These are phyloP conservation scores for Sander vitreus DNA, from an alignment of 2,113 vertebrate species.

Conservation along the genomic window DNA sequence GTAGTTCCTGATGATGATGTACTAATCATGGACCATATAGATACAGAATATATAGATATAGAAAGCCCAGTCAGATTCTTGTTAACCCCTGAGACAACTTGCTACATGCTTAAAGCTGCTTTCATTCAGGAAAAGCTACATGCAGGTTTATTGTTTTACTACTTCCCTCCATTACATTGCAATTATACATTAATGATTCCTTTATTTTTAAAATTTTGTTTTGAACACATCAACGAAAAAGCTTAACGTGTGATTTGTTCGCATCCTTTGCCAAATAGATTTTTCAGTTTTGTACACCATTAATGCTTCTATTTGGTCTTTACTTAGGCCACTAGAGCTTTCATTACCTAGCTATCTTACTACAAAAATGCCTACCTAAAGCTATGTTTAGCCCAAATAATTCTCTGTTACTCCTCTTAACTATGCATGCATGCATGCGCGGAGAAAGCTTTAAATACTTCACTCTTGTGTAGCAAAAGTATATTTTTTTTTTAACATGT, in stretches of 20 bases:
- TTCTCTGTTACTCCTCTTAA: not conserved
- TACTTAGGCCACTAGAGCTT: not conserved
- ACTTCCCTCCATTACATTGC: not conserved
- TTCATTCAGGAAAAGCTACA: not conserved
- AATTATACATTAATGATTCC: not conserved
- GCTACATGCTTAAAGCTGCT: not conserved
- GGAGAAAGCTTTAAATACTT: not conserved
- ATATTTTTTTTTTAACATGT: not conserved
- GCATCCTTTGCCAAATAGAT: not conserved
- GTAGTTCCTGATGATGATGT: not conserved
- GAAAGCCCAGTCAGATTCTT: slow-evolving; percentile 3
- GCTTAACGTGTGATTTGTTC: not conserved
- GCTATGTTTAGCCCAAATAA: not conserved
- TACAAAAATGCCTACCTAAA: not conserved
- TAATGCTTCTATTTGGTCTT: not conserved
- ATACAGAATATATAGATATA: too few relatives aligned
- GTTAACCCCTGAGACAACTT: not conserved
- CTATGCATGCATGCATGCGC: not conserved
- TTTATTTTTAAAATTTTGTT: not conserved
- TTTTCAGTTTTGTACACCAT: not conserved
- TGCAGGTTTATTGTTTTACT: not conserved
- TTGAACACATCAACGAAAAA: not conserved
- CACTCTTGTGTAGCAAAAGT: not conserved
- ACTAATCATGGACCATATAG: slow-evolving; percentile 12
- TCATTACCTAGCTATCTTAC: not conserved